Conservation (phyloP, 2,113 vertebrate genomes). For the Colaptes auratus region DNA sequence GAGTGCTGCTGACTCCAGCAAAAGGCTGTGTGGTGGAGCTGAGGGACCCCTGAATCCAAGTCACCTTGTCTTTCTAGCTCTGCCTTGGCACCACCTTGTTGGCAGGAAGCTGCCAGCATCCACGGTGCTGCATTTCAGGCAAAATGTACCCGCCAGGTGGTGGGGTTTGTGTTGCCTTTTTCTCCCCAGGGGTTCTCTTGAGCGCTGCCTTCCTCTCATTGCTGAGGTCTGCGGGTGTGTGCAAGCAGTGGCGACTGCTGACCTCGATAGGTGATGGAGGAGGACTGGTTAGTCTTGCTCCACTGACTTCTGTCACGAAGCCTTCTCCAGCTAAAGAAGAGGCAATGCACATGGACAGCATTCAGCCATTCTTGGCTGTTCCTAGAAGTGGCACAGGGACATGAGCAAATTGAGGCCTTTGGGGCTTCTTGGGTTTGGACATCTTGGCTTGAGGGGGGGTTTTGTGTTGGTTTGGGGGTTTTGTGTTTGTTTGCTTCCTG, state of each 20-base stretch:
- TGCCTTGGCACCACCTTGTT: background rate
- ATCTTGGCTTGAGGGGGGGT: background rate
- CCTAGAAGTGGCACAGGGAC: background rate
- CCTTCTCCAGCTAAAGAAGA: background rate
- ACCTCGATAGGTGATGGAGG: background rate
- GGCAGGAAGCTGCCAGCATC: background rate
- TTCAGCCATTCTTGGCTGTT: background rate
- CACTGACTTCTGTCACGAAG: background rate
- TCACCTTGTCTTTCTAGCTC: background rate
- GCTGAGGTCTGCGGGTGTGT: background rate
- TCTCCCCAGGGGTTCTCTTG: background rate
- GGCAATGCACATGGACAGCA: background rate
- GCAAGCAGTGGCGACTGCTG: background rate
- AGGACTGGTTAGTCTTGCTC: conserved; percentile 40
- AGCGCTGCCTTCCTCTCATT: background rate
- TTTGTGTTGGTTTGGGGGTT: background rate
- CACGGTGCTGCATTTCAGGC: background rate
- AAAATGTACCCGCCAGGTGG: no score
- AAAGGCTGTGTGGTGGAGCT: background rate
- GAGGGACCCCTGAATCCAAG: background rate
- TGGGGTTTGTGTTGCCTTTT: background rate
- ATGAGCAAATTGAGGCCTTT: background rate
- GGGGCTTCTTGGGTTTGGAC: background rate
- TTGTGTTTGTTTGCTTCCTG: background rate
- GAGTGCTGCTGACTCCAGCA: background rate